Evolutionary conservation across 1,140 invertebrate genomes (phyloP), one percentile per base, ranked within the genome.

Genomic region (Drosophila parvula): DNA sequence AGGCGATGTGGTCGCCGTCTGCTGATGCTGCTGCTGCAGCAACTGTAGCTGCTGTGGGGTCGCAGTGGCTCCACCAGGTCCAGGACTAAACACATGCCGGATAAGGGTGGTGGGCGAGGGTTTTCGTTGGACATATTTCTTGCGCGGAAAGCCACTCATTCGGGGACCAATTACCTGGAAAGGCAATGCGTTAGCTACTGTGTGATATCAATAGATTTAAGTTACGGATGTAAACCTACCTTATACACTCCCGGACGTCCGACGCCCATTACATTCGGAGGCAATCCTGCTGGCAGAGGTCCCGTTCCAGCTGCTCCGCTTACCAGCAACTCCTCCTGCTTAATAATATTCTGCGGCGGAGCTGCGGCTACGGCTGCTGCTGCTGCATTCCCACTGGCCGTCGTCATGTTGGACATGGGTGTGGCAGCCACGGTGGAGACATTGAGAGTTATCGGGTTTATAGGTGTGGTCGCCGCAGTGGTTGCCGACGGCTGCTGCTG

Each of bases 41-140:
- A 76, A 53, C 36, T 75, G 76, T 22, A 76, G 38, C 55, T 91
- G 81, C 45, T 90, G 85, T 14, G 79, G 28, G 3, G 81, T 65
- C 6, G 64, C 65, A 36, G 36, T 70, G 1, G 71, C 38, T 14
- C 76, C 75, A 14, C 76, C 81, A 14, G 75, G 61, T 0, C 81
- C 77, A 10, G 79, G 51, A 22, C 76, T 74, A 47, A 90, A 83
- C 53, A 92, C 78, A 70, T 92, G 91, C 9, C 91, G 65, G 56
- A 92, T 92, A 3, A 92, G 41, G 1, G 90, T 90, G 2, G 82
- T 86, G 10, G 91, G 91, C 27, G 91, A 92, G 0, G 91, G 89
- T 55, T 92, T 91, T 16, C 91, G 62, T 48, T 91, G 91, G 7
- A 92, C 91, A 62, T 92, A 92, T 57, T 91, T 92, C 70, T 92